Evolutionary conservation across 2,888 invertebrate genomes (phyloP).

Genomic region (Metalampra italica): DNA sequence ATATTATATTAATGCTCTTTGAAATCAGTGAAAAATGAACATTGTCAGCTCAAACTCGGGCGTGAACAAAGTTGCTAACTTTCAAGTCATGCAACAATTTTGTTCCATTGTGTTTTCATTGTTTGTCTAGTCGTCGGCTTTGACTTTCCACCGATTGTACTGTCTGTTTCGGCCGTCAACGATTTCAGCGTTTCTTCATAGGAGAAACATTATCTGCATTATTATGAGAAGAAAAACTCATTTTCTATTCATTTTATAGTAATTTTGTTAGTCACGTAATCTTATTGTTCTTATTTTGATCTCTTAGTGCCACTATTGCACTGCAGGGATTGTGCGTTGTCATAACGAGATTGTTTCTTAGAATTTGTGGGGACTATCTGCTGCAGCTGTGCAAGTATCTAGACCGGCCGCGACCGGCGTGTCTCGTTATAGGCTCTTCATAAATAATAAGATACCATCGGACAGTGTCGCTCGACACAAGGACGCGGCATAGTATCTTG

Average conservation of each 20-base stretch:
- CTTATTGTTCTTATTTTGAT: slow-evolving; percentile 18
- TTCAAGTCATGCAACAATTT: slow-evolving; percentile 55
- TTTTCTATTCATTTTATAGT: slow-evolving; percentile 20
- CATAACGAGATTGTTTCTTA: slow-evolving; percentile 29
- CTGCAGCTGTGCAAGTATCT: slow-evolving; percentile 32
- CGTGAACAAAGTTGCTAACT: slow-evolving; percentile 24
- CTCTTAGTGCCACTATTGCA: slow-evolving; percentile 2
- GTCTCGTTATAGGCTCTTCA: slow-evolving; percentile 60
- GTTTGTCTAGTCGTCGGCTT: slow-evolving; percentile 37
- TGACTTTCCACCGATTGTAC: slow-evolving; percentile 56
- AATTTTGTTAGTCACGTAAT: slow-evolving; percentile 24
- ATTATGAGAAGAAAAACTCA: slow-evolving; percentile 25
- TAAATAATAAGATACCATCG: slow-evolving; percentile 63
- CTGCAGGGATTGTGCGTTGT: slow-evolving; percentile 15
- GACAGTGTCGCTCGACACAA: slow-evolving; percentile 30
- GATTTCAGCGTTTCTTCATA: slow-evolving; percentile 36
- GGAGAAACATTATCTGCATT: slow-evolving; percentile 23
- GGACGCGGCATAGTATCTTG: too few relatives aligned
- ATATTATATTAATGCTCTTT: background rate
- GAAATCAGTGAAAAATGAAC: background rate
- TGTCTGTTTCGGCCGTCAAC: slow-evolving; percentile 37
- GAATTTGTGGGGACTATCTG: slow-evolving; percentile 27
- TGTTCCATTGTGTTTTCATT: slow-evolving; percentile 38
- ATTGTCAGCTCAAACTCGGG: slow-evolving; percentile 4
- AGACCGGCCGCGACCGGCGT: slow-evolving; percentile 29